Evolutionary conservation across 2,113 vertebrate species (phyloP), one percentile per base, ranked within the genome.

Genomic region (Alethe diademata): DNA sequence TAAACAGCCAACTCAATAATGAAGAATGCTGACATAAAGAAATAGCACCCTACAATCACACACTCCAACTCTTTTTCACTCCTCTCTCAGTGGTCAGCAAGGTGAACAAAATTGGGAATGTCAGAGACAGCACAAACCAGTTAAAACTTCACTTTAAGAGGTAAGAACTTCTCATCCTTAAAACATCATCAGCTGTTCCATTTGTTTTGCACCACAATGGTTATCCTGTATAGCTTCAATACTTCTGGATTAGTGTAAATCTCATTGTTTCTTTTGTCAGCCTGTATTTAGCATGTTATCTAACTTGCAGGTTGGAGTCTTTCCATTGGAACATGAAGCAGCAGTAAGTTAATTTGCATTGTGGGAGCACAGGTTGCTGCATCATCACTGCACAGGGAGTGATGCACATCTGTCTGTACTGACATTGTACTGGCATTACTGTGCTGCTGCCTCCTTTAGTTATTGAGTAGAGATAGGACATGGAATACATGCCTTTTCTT

Each of bases 21-120:
- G 84, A 95, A 91, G 91, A 95, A 78, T 71, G 74, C 86, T 95
- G 93, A 94, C 92, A 94, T 83, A 78, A 96, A 95, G 78, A 85
- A 76, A 64, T 78, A 80, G 75, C 40, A 60, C 60, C 56, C 67
- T 92, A 67, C 47, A 64, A 45, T 83, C 78, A 88, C 80, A 87
- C 42, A 85, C 78, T 79, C 40, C 42, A 78, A 71, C n/a, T 71
- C 53, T 92, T 71, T 71, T 80, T 85, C 70, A 58, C 18, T 87
- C 38, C 23, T 91, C 25, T 81, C 31, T 81, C 1, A 0, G 66
- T 89, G 90, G 87, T 76, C 87, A 85, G 60, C 58, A 90, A 92
- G 90, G 56, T 91, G 58, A 96, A 70, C 29, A 90, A 72, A 89
- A 82, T 19, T 25, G 11, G 31, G 15, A 90, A 72, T 84, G 66